phyloP scores from a whole-genome alignment of 1,140 invertebrate species.

The Euwallacea fornicatus region DNA sequence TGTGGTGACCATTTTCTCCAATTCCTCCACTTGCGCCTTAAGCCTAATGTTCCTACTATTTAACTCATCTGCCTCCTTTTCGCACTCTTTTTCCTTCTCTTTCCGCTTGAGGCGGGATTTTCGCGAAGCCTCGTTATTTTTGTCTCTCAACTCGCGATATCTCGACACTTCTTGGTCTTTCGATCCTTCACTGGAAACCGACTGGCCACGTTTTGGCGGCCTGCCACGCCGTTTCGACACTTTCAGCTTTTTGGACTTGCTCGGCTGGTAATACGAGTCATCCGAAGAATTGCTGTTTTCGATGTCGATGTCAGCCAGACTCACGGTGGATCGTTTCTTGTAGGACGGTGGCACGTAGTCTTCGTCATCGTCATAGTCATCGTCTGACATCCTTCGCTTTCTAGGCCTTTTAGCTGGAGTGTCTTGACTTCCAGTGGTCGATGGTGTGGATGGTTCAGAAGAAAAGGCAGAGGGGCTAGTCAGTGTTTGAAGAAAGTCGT shows the following conservation, averaged over 20 bases:
- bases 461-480: slow-evolving; percentile 8
- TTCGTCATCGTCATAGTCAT: slow-evolving; percentile 45
- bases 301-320: slow-evolving; percentile 7
- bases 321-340: slow-evolving; percentile 22
- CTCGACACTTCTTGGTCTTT: slow-evolving; percentile 48
- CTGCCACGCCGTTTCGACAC: slow-evolving; percentile 38
- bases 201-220: slow-evolving; percentile 46
- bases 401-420: slow-evolving; percentile 1
- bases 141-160: slow-evolving; percentile 69
- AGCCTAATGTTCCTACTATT: slow-evolving; percentile 47
- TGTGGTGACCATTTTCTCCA: slow-evolving; percentile 49
- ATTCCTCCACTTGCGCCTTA: slow-evolving; percentile 49
- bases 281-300: slow-evolving; percentile 13
- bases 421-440: slow-evolving; percentile 3
- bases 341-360: slow-evolving; percentile 45
- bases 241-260: slow-evolving; percentile 15
- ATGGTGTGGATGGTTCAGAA: slow-evolving; percentile 6
- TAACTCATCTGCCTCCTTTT: slow-evolving; percentile 47
- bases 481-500: slow-evolving; percentile 20
- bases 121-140: slow-evolving; percentile 76
- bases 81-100: slow-evolving; percentile 59
- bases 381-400: slow-evolving; percentile 2
- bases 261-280: slow-evolving; percentile 31
- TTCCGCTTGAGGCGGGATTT: slow-evolving; percentile 72
- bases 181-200: slow-evolving; percentile 50